phyloP scores from a whole-genome alignment of 2,888 invertebrate genomes.

The Erebia epiphron region DNA sequence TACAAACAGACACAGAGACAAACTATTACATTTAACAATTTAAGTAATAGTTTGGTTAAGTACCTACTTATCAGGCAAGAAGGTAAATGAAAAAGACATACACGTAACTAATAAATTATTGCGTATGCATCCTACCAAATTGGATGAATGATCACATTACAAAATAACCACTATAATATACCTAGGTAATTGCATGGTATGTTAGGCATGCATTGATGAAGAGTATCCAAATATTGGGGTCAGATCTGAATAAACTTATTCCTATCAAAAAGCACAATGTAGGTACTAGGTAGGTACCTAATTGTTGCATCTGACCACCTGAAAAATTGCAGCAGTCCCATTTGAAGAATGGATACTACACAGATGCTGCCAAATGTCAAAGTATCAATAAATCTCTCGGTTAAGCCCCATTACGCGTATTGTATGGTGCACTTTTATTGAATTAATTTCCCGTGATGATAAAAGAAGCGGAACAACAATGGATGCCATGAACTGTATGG shows the following conservation, averaged over 20 bases:
- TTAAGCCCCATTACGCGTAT: constrained; percentile 34
- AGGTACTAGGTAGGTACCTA: neutral
- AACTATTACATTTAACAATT: too few relatives aligned
- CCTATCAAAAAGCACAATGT: constrained; percentile 1
- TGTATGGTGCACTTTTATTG: constrained; percentile 53
- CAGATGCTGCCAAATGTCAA: constrained; percentile 28
- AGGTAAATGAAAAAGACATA: too few relatives aligned
- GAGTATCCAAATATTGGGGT: neutral
- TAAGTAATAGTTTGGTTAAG: too few relatives aligned
- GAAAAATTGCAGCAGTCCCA: constrained; percentile 17
- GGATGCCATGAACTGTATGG: constrained; percentile 42
- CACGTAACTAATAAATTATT: too few relatives aligned
- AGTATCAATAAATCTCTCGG: constrained; percentile 34
- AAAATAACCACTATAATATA: neutral
- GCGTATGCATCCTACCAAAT: too few relatives aligned
- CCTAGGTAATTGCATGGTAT: too few relatives aligned
- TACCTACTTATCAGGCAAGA: too few relatives aligned
- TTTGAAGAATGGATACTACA: constrained; percentile 7
- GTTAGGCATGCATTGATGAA: neutral
- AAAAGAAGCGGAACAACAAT: constrained; percentile 49
- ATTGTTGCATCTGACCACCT: constrained; percentile 11
- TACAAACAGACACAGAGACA: too few relatives aligned
- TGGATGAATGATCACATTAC: too few relatives aligned
- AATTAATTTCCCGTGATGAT: constrained; percentile 69
- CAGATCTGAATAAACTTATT: neutral